Evolutionary conservation across 2,797 vertebrate genomes (phyloP).

Genomic region (Dryobates pubescens): DNA sequence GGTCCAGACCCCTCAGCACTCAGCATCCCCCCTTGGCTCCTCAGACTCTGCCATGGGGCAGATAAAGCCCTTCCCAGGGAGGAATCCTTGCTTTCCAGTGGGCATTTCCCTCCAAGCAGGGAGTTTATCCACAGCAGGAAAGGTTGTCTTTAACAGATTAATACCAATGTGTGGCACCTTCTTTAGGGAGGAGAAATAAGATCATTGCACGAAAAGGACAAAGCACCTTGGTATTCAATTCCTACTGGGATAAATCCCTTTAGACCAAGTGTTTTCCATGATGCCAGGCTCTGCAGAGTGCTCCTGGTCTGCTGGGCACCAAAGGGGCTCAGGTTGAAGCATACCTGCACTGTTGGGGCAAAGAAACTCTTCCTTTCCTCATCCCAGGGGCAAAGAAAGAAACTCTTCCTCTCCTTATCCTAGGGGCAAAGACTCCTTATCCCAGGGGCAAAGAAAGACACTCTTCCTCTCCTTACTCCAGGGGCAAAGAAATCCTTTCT

Average conservation of each 20-base stretch:
- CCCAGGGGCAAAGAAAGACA: not conserved
- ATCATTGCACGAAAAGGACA: not conserved
- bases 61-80: not conserved
- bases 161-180: rapidly evolving
- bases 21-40: not conserved
- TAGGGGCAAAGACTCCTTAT: not conserved
- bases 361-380: not conserved
- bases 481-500: not conserved
- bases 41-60: not conserved
- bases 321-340: not conserved
- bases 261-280: not conserved
- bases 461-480: not conserved
- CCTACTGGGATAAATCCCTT: not conserved
- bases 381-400: not conserved
- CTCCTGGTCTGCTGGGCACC: not conserved
- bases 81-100: not conserved
- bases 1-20: not conserved
- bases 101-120: not conserved
- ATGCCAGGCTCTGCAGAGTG: not conserved
- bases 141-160: not conserved
- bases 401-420: too few species aligned
- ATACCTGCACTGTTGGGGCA: rapidly evolving
- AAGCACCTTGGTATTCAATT: not conserved
- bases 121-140: not conserved
- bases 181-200: not conserved